Evolutionary conservation across 2,797 vertebrate genomes (phyloP).

Genomic region (Anabas testudineus): DNA sequence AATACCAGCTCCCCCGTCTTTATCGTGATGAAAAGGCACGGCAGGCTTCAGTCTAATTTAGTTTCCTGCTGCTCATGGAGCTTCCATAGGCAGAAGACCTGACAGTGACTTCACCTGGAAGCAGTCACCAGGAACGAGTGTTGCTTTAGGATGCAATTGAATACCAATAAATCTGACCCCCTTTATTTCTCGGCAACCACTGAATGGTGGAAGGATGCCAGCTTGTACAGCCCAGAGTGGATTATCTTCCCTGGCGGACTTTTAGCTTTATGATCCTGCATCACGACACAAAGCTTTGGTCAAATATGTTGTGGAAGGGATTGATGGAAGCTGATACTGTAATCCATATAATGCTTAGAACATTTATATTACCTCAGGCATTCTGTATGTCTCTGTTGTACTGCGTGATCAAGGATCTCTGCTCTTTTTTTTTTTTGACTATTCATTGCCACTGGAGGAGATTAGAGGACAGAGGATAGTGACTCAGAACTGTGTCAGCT

Average conservation of each 20-base stretch:
- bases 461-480: background rate
- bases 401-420: constrained; percentile 6
- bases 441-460: constrained; percentile 15
- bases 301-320: constrained; percentile 45
- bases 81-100: constrained; percentile 43
- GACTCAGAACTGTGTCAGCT: constrained; percentile 6
- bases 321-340: constrained; percentile 52
- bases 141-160: constrained; percentile 64
- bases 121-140: constrained; percentile 57
- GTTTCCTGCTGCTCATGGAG: constrained; percentile 42
- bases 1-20: constrained; percentile 51
- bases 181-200: constrained; percentile 53
- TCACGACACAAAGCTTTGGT: constrained; percentile 35
- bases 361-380: constrained; percentile 26
- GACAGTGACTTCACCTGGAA: constrained; percentile 63
- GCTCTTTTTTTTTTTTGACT: constrained; percentile 23
- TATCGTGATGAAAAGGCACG: constrained; percentile 61
- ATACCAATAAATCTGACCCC: constrained; percentile 64
- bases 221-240: constrained; percentile 43
- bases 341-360: constrained; percentile 26
- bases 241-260: constrained; percentile 61
- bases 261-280: constrained; percentile 42
- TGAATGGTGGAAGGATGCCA: constrained; percentile 41
- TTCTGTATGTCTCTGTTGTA: background rate
- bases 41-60: constrained; percentile 52